A percentile compares a stretch with the other conserved stretches of the same genome.
These are phyloP conservation scores for Thripadectes ignobilis DNA, from an alignment of 2,797 vertebrate genomes.

Conservation along the genomic window DNA sequence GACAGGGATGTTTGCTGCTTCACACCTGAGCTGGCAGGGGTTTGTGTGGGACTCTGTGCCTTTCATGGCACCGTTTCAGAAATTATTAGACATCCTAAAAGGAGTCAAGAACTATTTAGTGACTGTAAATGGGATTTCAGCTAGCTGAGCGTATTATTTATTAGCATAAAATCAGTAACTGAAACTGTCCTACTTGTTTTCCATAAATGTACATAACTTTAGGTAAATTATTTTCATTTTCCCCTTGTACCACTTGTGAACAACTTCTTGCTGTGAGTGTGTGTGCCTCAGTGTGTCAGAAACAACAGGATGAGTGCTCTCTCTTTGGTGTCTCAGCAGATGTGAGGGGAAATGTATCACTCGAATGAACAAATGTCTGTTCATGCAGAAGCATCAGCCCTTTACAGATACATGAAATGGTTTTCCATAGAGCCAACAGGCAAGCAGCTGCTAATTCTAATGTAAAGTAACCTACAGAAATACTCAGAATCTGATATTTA, in stretches of 20 bases:
- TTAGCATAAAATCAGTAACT: background rate
- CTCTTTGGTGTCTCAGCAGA: background rate
- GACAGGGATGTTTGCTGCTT: background rate
- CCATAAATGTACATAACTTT: background rate
- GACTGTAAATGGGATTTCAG: background rate
- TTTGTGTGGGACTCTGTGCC: background rate
- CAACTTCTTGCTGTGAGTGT: background rate
- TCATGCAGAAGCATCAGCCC: background rate
- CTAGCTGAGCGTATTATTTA: background rate
- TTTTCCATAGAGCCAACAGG: background rate
- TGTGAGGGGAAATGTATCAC: background rate
- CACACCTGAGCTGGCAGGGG: background rate
- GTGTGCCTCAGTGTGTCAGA: background rate
- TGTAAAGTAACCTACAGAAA: background rate
- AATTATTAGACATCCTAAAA: background rate
- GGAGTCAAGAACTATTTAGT: background rate
- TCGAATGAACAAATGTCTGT: background rate
- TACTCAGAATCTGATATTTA: background rate
- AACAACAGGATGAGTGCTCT: background rate
- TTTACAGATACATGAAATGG: background rate
- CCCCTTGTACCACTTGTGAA: background rate
- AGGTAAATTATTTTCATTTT: background rate
- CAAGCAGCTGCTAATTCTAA: conserved; percentile 30
- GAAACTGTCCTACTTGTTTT: background rate
- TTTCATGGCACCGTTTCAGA: background rate